Percentiles rank a stretch among this genome's conserved stretches.
phyloP scores from a whole-genome alignment of 2,113 vertebrate species.

The Peromyscus californicus region DNA sequence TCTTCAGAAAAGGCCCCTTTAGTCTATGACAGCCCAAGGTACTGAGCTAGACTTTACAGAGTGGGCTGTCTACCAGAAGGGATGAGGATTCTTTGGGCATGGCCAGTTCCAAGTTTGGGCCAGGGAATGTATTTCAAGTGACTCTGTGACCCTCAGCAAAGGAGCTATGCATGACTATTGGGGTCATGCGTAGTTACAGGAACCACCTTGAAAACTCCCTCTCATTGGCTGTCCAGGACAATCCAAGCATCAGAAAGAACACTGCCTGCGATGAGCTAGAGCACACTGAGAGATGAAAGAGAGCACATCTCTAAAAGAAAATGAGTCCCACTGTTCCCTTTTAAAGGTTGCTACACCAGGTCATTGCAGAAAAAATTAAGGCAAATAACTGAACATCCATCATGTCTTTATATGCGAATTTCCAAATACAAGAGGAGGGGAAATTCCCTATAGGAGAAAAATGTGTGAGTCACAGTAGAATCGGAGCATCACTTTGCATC shows the following conservation, averaged over 20 bases:
- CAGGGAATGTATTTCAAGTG: neutral
- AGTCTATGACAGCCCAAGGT: neutral
- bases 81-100: neutral
- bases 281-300: neutral
- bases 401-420: constrained; percentile 17
- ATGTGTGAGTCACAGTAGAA: neutral
- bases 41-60: neutral
- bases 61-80: neutral
- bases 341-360: constrained; percentile 15
- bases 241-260: neutral
- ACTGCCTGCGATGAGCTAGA: neutral
- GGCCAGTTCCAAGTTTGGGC: neutral
- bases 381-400: neutral
- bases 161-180: neutral
- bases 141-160: neutral
- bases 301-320: neutral
- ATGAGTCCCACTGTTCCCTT: neutral
- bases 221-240: neutral
- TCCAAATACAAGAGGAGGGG: neutral
- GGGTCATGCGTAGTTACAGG: neutral
- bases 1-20: neutral
- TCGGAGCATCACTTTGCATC: neutral
- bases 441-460: neutral
- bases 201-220: neutral
- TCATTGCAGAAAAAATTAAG: neutral